Evolutionary conservation across 2,797 vertebrate genomes (phyloP), one percentile per base, ranked within the genome.

Genomic region (Buceros bicornis): DNA sequence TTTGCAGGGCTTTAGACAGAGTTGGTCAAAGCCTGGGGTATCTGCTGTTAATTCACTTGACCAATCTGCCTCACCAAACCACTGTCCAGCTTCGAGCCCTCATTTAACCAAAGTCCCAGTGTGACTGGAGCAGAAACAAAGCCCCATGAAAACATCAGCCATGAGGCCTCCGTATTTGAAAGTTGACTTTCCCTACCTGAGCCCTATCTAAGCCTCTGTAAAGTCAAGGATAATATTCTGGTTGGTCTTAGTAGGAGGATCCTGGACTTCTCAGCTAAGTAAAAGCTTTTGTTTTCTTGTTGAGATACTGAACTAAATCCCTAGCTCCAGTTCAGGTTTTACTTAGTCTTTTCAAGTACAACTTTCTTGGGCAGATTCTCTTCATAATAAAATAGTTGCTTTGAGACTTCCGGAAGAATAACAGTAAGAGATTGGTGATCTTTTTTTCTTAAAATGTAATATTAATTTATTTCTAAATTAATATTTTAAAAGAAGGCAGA

Each of bases 391-490:
- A 87, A 91, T 37, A 61, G 50, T 69, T 92, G 60, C 43, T 89
- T 91, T 87, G 82, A 77, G 45, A 64, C 25, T 85, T 91, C 40
- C 48, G 37, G 48, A 90, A 92, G 58, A 71, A 33, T 35, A 82
- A 58, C 48, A 82, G 50, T 88, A 93, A 93, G 70, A 90, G 57
- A 93, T 65, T 5, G 2, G 50, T 71, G 57, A 64, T 40, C 29
- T 74, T 61, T 77, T 95, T 87, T 90, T 13, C 53, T 84, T 67
- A 73, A 80, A 82, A 45, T 48, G 4, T 82, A 78, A 33, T 89
- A 50, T 15, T 80, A 79, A 82, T 90, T 83, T 93, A 94, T 92
- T 91, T 89, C 29, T 80, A 57, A 84, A 70, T 90, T 62, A 76
- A 17, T 56, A 35, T 67, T 80, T 82, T 82, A 45, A 37, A 62